Base-by-base conservation (phyloP, 64 coral and sea anemone species). In the Montipora cactus region DNA sequence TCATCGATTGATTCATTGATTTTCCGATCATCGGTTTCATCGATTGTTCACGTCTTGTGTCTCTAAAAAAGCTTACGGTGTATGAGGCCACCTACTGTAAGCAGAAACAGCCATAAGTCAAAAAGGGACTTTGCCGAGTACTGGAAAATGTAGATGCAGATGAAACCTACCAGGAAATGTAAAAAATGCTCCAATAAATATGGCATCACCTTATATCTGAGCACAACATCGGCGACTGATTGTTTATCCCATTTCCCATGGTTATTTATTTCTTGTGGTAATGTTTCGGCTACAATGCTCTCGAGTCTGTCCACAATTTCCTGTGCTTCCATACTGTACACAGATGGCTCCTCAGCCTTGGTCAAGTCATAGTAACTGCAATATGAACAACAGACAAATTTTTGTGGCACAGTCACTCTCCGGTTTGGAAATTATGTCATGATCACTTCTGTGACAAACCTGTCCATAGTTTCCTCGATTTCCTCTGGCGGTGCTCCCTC, bases 281-380 rank as follows among this genome's bases (percentile, higher is more conserved):
- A 58, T 1, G 45, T 59, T 15, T 93, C 69, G n/a, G 50, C 87
- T 48, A 93, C 20, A 87, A 96, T 93, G 19, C 37, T 58, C 75
- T 93, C 62, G 21, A 96, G 23, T 72, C 47, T 96, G 15, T 90
- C 71, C 68, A 69, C 59, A 12, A 96, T 96, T 89, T 93, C 95
- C 19, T 77, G 18, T 61, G 87, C 44, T 0, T 96, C 74, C 95
- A 96, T 93, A 49, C 47, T 93, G 75, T 90, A 90, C 4, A 96
- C 15, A 49, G 70, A 47, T 16, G 91, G 95, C 25, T 79, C 75
- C 16, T 53, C 75, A 46, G 51, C 52, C 82, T 78, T 86, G 49
- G 62, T 82, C 46, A 96, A 45, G 64, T 96, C 72, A 86, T 93
- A 96, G 62, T 96, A 96, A 87, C 95, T 96, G 55, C 44, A 89